Percentiles rank a stretch among this genome's conserved stretches.
These are phyloP conservation scores for Epicampocera succincta DNA, from an alignment of 2,888 invertebrate species.

Conservation along the genomic window DNA sequence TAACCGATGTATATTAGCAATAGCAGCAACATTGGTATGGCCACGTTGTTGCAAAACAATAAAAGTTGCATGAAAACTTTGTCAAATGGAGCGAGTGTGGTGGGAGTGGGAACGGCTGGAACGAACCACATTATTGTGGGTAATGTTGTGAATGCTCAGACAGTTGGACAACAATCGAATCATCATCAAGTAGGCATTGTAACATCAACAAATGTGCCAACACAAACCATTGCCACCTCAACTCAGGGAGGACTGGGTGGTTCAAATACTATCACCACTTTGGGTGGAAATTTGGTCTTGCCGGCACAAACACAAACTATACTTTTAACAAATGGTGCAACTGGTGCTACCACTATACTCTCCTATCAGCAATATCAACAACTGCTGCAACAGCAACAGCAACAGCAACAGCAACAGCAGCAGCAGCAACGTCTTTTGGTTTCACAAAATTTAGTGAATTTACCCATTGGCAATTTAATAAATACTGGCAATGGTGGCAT, in stretches of 20 bases:
- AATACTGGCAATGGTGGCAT: slow-evolving; percentile 74
- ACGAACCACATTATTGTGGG: slow-evolving; percentile 65
- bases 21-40: slow-evolving; percentile 83
- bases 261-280: slow-evolving; percentile 63
- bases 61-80: slow-evolving; percentile 90
- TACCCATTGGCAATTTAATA: slow-evolving; percentile 77
- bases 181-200: slow-evolving; percentile 51
- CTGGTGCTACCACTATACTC: slow-evolving; percentile 69
- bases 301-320: slow-evolving; percentile 70
- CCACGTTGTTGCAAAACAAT: slow-evolving; percentile 89
- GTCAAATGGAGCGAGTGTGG: slow-evolving; percentile 83
- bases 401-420: slow-evolving; percentile 72
- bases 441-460: slow-evolving; percentile 81
- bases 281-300: slow-evolving; percentile 69
- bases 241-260: slow-evolving; percentile 54
- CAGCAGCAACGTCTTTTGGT: slow-evolving; percentile 74
- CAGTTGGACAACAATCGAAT: slow-evolving; percentile 45
- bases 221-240: slow-evolving; percentile 58
- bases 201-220: slow-evolving; percentile 59
- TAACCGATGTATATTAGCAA: slow-evolving; percentile 76
- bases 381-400: slow-evolving; percentile 72
- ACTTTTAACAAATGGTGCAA: slow-evolving; percentile 70
- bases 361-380: slow-evolving; percentile 72
- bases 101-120: slow-evolving; percentile 63
- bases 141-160: slow-evolving; percentile 61